Evolutionary conservation across 2,888 invertebrate genomes (phyloP).

Genomic region (Xestia ashworthii): DNA sequence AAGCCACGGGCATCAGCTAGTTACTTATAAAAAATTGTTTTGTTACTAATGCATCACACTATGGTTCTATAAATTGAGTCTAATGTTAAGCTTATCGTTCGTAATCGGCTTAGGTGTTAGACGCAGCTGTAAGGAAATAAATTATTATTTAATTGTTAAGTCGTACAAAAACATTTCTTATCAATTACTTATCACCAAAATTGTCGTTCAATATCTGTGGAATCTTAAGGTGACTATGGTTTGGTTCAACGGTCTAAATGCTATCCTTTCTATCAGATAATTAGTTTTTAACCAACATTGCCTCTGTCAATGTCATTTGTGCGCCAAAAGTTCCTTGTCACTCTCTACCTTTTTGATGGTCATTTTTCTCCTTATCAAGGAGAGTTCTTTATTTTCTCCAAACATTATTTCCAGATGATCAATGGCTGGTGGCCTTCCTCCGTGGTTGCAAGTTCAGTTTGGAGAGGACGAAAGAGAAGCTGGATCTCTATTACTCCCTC

Average conservation of each 20-base stretch:
- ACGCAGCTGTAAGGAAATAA: too few species aligned
- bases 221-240: too few species aligned
- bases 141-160: too few species aligned
- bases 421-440: conserved; percentile 91
- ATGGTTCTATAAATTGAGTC: background rate
- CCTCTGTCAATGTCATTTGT: background rate
- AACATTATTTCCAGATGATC: conserved; percentile 87
- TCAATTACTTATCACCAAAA: too few species aligned
- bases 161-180: too few species aligned
- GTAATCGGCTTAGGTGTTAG: too few species aligned
- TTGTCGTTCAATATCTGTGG: too few species aligned
- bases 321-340: background rate
- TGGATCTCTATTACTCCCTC: conserved; percentile 91
- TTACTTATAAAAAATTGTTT: background rate
- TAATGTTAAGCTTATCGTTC: too few species aligned
- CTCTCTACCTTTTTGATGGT: too few species aligned
- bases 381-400: background rate
- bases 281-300: background rate
- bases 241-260: too few species aligned
- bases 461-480: conserved; percentile 91
- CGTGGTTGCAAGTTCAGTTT: conserved; percentile 92
- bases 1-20: too few species aligned
- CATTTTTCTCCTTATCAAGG: background rate
- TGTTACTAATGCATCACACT: background rate
- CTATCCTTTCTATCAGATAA: background rate